Percentiles rank a stretch among this genome's conserved stretches.
Conservation (phyloP, 2,113 vertebrate genomes). For the Rhea pennata region DNA sequence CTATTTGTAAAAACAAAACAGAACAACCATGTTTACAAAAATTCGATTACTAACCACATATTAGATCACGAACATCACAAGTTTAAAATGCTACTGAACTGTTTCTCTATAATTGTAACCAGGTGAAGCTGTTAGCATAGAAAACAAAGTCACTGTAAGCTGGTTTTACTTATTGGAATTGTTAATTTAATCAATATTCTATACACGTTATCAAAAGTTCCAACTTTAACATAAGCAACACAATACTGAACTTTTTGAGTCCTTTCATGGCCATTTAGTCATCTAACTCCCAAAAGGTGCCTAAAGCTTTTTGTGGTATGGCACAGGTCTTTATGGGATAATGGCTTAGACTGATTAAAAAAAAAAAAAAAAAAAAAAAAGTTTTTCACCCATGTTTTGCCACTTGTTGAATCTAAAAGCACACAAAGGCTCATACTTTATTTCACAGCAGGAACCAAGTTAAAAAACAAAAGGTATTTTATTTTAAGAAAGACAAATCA, state of each 20-base stretch:
- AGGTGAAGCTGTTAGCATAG: background rate
- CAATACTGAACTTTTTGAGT: too few species aligned
- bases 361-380: background rate
- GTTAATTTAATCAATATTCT: background rate
- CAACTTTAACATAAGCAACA: background rate
- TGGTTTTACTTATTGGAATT: background rate
- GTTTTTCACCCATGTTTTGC: background rate
- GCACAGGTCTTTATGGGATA: background rate
- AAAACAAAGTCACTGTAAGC: background rate
- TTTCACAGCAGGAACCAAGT: background rate
- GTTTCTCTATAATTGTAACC: background rate
- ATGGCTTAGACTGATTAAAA: background rate
- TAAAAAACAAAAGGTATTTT: background rate
- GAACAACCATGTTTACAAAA: background rate
- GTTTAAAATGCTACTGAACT: background rate
- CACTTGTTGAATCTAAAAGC: background rate
- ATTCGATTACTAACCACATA: background rate
- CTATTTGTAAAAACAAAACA: conserved; percentile 69
- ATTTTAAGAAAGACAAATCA: background rate
- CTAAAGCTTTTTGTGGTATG: background rate
- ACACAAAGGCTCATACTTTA: background rate
- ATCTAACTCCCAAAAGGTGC: background rate
- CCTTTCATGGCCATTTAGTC: background rate
- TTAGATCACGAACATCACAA: background rate
- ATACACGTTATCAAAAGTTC: background rate